These are phyloP conservation scores for Mormyrops attenuatus DNA, from an alignment of 2,797 vertebrate species.

Conservation along the genomic window DNA sequence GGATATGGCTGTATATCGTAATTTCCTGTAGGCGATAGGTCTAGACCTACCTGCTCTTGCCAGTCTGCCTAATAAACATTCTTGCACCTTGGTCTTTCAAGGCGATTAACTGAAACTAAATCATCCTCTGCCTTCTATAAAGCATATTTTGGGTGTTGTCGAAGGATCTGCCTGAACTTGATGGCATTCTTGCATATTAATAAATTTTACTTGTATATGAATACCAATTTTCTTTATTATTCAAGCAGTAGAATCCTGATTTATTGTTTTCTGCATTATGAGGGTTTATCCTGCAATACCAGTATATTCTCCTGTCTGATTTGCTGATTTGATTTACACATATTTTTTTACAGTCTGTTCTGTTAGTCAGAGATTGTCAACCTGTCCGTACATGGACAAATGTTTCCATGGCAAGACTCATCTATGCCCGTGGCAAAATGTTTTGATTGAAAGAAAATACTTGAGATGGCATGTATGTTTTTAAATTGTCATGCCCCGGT, in stretches of 20 bases:
- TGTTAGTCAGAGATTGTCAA: not conserved
- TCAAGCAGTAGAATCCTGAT: not conserved
- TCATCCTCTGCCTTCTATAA: not conserved
- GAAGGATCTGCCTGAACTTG: not conserved
- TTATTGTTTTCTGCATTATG: not conserved
- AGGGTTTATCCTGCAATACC: not conserved
- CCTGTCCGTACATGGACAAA: not conserved
- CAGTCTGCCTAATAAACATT: not conserved
- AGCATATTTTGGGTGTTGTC: not conserved
- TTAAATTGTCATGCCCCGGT: not conserved
- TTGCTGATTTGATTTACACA: not conserved
- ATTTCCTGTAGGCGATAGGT: not conserved
- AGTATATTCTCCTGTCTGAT: not conserved
- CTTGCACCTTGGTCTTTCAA: not conserved
- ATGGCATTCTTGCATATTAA: not conserved
- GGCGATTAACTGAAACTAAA: not conserved
- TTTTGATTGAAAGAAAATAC: not conserved
- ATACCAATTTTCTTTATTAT: not conserved
- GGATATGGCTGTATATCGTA: not conserved
- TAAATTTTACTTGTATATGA: not conserved
- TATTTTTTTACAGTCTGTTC: not conserved
- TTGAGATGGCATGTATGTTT: not conserved
- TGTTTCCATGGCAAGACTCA: not conserved
- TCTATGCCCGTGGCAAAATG: not conserved
- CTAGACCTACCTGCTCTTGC: not conserved